Evolutionary conservation across 2,888 invertebrate species (phyloP).

Genomic region (Tipula lateralis): DNA sequence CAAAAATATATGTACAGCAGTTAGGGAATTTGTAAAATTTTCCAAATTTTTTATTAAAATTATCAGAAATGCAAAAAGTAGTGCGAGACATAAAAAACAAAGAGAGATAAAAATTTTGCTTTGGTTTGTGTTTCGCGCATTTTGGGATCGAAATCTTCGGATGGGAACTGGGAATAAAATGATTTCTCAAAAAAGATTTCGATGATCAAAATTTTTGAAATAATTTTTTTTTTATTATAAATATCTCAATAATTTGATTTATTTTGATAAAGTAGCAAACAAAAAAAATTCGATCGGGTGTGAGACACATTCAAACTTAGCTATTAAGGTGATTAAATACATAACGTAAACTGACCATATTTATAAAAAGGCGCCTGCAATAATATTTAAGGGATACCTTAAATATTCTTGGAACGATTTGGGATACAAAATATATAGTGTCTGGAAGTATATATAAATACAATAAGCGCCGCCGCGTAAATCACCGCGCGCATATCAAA

Average conservation of each 20-base stretch:
- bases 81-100: neutral
- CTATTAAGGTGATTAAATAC: neutral
- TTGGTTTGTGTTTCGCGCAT: neutral
- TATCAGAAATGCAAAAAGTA: neutral
- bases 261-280: neutral
- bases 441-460: neutral
- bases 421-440: neutral
- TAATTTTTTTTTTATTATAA: neutral
- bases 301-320: neutral
- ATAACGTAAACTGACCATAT: neutral
- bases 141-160: neutral
- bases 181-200: neutral
- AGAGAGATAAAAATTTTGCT: neutral
- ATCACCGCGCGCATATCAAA: neutral
- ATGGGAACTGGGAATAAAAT: neutral
- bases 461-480: neutral
- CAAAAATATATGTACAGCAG: neutral
- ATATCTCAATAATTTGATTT: slow-evolving; percentile 1
- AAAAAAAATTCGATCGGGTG: neutral
- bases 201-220: neutral
- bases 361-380: neutral
- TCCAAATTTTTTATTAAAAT: neutral
- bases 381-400: neutral
- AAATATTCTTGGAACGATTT: neutral
- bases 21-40: neutral